Conservation (phyloP, 1,140 invertebrate species). For the Lordiphosa clarofinis region DNA sequence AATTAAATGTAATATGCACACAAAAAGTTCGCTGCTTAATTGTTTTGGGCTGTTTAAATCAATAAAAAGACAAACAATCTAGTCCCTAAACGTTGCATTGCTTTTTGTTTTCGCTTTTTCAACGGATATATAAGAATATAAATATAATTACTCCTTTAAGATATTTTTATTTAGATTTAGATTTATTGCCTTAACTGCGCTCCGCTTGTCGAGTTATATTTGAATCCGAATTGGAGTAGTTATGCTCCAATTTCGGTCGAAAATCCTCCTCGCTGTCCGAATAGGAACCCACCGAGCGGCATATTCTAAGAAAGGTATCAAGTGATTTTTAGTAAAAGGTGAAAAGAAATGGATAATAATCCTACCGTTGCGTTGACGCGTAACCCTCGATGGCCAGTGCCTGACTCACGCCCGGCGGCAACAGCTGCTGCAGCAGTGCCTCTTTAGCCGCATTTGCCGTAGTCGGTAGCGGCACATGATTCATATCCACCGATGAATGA, state of each 20-base stretch:
- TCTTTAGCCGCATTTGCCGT: slow-evolving; percentile 53
- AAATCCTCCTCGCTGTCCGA: slow-evolving; percentile 69
- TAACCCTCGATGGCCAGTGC: slow-evolving; percentile 59
- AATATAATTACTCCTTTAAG: slow-evolving; percentile 34
- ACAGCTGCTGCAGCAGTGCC: slow-evolving; percentile 51
- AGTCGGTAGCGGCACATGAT: slow-evolving; percentile 63
- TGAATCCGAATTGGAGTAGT: slow-evolving; percentile 71
- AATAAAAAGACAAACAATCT: slow-evolving; percentile 3
- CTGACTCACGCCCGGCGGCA: slow-evolving; percentile 52
- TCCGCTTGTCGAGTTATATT: slow-evolving; percentile 63
- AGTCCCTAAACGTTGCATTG: slow-evolving; percentile 1
- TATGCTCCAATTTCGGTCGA: slow-evolving; percentile 49
- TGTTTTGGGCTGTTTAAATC: slow-evolving; percentile 27
- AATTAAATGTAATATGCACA: slow-evolving; percentile 51
- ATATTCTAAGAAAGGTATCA: slow-evolving; percentile 31
- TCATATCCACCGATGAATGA: slow-evolving; percentile 71
- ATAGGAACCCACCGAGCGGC: slow-evolving; percentile 73
- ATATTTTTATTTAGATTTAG: slow-evolving; percentile 10
- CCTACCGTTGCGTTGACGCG: slow-evolving; percentile 65
- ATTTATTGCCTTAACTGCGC: slow-evolving; percentile 55
- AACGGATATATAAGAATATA: slow-evolving; percentile 20
- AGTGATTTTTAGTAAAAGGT: no score
- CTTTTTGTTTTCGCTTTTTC: slow-evolving; percentile 6
- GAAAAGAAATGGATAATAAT: neutral
- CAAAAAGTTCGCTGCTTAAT: slow-evolving; percentile 21